Percentiles rank a stretch among this genome's conserved stretches.
Evolutionary conservation across 2,797 vertebrate genomes (phyloP).

Genomic region (Paguma larvata): DNA sequence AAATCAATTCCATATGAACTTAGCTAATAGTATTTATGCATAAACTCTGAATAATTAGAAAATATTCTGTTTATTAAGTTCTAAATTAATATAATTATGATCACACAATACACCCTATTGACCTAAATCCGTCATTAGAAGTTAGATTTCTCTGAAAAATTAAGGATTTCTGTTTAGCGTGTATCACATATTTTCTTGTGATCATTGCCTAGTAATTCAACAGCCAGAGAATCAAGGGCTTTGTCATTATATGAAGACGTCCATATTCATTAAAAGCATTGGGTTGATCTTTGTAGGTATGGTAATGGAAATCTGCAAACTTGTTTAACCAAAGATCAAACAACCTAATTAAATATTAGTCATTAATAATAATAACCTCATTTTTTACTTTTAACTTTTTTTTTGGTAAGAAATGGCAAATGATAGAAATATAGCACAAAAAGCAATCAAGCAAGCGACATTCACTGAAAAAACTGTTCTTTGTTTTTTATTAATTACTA

Average conservation of each 20-base stretch:
- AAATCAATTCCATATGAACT: constrained; percentile 10
- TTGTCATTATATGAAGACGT: constrained; percentile 78
- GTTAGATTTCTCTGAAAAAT: constrained; percentile 59
- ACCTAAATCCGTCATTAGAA: constrained; percentile 22
- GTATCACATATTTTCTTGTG: constrained; percentile 74
- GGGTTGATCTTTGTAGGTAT: constrained; percentile 80
- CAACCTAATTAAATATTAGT: constrained; percentile 85
- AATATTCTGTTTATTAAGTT: background rate
- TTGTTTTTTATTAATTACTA: constrained; percentile 86
- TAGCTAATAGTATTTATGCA: background rate
- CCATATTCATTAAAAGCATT: constrained; percentile 79
- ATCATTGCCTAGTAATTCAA: constrained; percentile 79
- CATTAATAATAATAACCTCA: constrained; percentile 81
- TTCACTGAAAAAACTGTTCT: constrained; percentile 77
- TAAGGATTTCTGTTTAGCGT: constrained; percentile 51
- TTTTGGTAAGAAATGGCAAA: constrained; percentile 58
- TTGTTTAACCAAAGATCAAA: constrained; percentile 85
- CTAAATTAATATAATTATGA: constrained; percentile 34
- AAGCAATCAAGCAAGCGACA: constrained; percentile 66
- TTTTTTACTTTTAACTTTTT: constrained; percentile 37
- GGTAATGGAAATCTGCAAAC: constrained; percentile 84
- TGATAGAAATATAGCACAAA: constrained; percentile 62
- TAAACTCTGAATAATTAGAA: constrained; percentile 60
- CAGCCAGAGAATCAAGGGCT: constrained; percentile 74
- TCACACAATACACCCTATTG: background rate